Percentiles rank a stretch among this genome's conserved stretches.
These are phyloP conservation scores for Graphium colonna DNA, from an alignment of 2,888 invertebrate genomes.

Conservation along the genomic window DNA sequence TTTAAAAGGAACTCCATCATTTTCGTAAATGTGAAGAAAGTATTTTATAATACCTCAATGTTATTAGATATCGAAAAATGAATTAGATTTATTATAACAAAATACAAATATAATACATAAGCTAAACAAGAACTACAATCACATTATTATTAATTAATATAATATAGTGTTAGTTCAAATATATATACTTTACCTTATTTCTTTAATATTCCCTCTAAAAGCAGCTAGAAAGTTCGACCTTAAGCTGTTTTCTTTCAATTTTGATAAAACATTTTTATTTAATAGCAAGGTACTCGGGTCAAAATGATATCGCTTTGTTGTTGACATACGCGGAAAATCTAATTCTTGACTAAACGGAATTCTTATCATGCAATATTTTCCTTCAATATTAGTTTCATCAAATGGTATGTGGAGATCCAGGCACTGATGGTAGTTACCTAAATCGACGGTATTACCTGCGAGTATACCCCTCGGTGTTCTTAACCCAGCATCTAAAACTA, in stretches of 20 bases:
- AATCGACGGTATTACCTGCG: conserved; percentile 34
- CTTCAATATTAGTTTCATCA: conserved; percentile 35
- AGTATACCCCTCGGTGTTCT: conserved; percentile 42
- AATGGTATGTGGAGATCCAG: conserved; percentile 34
- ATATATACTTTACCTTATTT: conserved; percentile 6
- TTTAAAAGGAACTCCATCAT: too few relatives aligned
- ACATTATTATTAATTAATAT: background rate
- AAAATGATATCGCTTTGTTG: conserved; percentile 14
- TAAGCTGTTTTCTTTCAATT: conserved; percentile 7
- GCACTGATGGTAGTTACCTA: conserved; percentile 48
- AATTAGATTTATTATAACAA: too few relatives aligned
- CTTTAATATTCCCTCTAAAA: conserved; percentile 2
- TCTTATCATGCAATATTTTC: conserved; percentile 48
- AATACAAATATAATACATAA: background rate
- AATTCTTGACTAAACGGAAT: conserved; percentile 29
- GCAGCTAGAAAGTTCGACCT: background rate
- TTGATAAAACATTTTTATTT: conserved; percentile 10
- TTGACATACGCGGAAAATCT: conserved; percentile 29
- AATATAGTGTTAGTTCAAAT: background rate
- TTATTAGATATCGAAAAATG: too few relatives aligned
- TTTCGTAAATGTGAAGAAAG: too few relatives aligned
- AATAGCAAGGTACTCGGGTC: conserved; percentile 5
- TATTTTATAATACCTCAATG: too few relatives aligned
- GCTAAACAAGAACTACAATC: too few relatives aligned
- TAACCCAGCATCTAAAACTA: conserved; percentile 43